Percentiles rank a stretch among this genome's conserved stretches.
These are phyloP conservation scores for Ganaspis brasiliensis DNA, from an alignment of 2,888 invertebrate species.

Conservation along the genomic window DNA sequence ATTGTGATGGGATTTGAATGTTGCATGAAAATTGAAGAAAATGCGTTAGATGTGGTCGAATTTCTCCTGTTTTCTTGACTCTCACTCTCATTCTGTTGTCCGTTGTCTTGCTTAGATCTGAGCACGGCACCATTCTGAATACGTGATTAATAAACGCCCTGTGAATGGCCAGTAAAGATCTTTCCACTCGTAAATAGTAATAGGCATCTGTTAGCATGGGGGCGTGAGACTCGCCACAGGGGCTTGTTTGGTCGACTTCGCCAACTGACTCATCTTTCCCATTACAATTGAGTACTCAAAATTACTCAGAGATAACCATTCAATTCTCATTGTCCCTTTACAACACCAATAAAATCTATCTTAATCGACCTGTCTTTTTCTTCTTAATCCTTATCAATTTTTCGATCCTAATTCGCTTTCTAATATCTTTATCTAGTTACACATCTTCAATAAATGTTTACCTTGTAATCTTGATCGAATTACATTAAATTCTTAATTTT, in stretches of 20 bases:
- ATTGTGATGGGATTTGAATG: background rate
- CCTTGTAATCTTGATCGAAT: too few relatives aligned
- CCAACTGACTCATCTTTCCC: constrained; percentile 16
- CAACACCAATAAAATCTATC: background rate
- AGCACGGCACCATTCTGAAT: constrained; percentile 39
- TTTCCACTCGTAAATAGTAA: constrained; percentile 72
- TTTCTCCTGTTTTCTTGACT: constrained; percentile 41
- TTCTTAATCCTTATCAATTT: too few relatives aligned
- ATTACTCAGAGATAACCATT: constrained; percentile 8
- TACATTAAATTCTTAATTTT: too few relatives aligned
- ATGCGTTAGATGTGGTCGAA: constrained; percentile 39
- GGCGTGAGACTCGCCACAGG: constrained; percentile 71
- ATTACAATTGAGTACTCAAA: constrained; percentile 19
- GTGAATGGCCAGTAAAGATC: constrained; percentile 45
- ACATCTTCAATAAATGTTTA: too few relatives aligned
- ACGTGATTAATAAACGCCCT: constrained; percentile 48
- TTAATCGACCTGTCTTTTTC: background rate
- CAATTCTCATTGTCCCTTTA: background rate
- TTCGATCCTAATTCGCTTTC: too few relatives aligned
- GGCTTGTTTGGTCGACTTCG: constrained; percentile 48
- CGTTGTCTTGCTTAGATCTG: constrained; percentile 15
- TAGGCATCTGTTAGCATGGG: constrained; percentile 66
- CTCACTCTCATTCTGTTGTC: constrained; percentile 36
- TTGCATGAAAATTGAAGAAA: constrained; percentile 18
- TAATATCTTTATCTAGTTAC: too few relatives aligned